A percentile compares a stretch with the other conserved stretches of the same genome.
These are phyloP conservation scores for Cavia aperea DNA, from an alignment of 2,113 vertebrate species.

Conservation along the genomic window DNA sequence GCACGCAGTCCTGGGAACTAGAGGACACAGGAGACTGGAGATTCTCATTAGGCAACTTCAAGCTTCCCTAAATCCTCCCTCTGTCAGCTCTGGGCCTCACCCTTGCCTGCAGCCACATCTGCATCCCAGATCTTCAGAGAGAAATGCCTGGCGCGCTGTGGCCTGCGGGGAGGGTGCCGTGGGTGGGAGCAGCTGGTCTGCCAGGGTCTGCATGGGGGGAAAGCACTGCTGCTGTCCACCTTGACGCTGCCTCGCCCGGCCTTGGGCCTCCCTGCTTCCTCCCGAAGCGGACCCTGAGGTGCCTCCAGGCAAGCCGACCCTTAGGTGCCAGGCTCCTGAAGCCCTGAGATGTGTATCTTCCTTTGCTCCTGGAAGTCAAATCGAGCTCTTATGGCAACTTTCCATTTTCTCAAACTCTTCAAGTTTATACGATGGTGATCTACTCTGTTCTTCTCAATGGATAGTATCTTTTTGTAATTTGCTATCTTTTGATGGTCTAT, in stretches of 20 bases:
- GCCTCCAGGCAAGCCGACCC: too few relatives aligned
- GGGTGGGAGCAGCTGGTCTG: background rate
- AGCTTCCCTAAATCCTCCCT: background rate
- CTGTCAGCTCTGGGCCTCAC: background rate
- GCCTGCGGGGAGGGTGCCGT: background rate
- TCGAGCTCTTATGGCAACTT: background rate
- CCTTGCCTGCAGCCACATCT: background rate
- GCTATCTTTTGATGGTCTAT: background rate
- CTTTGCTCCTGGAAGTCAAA: background rate
- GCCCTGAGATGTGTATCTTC: background rate
- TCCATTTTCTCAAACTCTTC: background rate
- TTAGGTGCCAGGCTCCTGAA: background rate
- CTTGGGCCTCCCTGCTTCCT: too few relatives aligned
- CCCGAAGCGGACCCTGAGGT: background rate
- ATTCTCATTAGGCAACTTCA: background rate
- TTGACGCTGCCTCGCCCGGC: too few relatives aligned
- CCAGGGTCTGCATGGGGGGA: background rate
- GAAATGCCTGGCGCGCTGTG: background rate
- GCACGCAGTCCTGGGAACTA: background rate
- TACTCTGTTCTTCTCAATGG: background rate
- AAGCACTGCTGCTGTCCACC: accelerated
- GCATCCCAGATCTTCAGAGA: background rate
- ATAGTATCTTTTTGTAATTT: background rate
- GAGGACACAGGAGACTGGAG: background rate
- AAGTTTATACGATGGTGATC: background rate